Percentiles rank a stretch among this genome's conserved stretches.
Evolutionary conservation across 1,140 invertebrate genomes (phyloP).

Genomic region (Andricus grossulariae): DNA sequence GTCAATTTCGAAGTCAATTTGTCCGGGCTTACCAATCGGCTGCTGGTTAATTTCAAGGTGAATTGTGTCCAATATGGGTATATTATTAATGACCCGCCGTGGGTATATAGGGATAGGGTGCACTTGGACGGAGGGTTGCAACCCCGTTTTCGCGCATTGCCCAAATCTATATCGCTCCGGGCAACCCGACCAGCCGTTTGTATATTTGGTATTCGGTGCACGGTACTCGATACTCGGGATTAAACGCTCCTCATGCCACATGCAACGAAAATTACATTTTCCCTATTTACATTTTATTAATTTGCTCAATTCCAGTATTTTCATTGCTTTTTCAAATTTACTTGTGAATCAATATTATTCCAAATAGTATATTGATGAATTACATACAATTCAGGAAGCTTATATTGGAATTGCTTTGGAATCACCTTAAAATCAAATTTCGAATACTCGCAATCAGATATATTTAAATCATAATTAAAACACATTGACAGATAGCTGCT

Average conservation of each 20-base stretch:
- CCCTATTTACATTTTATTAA: constrained; percentile 28
- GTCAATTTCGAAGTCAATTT: constrained; percentile 77
- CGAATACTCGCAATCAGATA: no score
- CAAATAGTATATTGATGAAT: no score
- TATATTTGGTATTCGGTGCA: constrained; percentile 46
- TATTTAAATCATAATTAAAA: no score
- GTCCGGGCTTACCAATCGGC: constrained; percentile 75
- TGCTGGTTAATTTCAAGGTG: constrained; percentile 77
- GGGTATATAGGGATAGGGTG: constrained; percentile 65
- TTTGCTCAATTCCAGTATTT: constrained; percentile 15
- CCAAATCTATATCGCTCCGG: constrained; percentile 71
- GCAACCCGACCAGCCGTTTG: constrained; percentile 43
- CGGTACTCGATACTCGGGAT: constrained; percentile 61
- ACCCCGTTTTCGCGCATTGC: constrained; percentile 72
- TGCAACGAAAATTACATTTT: constrained; percentile 16
- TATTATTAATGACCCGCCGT: constrained; percentile 75
- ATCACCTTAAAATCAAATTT: no score
- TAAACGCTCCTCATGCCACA: constrained; percentile 58
- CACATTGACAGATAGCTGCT: no score
- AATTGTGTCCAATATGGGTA: constrained; percentile 78
- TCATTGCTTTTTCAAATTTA: neutral
- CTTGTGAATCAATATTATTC: neutral
- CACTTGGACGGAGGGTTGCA: constrained; percentile 66
- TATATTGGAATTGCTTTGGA: no score
- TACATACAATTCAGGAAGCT: no score